Percentiles rank a stretch among this genome's conserved stretches.
Evolutionary conservation across 2,888 invertebrate genomes (phyloP).

Genomic region (Campoletis raptor): DNA sequence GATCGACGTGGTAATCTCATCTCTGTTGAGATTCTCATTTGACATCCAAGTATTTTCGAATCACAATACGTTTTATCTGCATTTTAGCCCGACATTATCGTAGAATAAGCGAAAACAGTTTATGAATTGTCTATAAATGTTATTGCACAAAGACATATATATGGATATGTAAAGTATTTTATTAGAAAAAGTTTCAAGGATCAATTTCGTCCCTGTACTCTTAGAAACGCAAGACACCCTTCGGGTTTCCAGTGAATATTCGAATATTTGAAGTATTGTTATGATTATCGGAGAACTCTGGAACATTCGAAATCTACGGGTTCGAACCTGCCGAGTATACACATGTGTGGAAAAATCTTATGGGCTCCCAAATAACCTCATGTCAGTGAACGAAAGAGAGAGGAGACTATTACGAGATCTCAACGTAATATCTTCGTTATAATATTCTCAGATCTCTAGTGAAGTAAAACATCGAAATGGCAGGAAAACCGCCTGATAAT

Average conservation of each 20-base stretch:
- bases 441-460: not conserved
- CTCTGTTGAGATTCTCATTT: not conserved
- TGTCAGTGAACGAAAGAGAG: not conserved
- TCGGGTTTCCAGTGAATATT: not conserved
- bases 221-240: not conserved
- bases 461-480: constrained; percentile 48
- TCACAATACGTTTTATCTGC: not conserved
- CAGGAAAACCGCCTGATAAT: constrained; percentile 58
- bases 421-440: not conserved
- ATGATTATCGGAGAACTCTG: constrained; percentile 24
- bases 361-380: not conserved
- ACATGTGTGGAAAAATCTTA: not conserved
- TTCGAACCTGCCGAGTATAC: constrained; percentile 25
- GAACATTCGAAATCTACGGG: constrained; percentile 35
- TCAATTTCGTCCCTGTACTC: not conserved
- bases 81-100: not conserved
- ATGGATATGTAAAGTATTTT: not conserved
- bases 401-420: not conserved
- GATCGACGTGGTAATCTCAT: not conserved
- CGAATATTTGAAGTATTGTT: not conserved
- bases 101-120: not conserved
- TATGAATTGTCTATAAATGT: constrained; percentile 6
- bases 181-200: constrained; percentile 5
- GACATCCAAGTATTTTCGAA: not conserved
- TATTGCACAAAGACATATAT: not conserved